These are phyloP conservation scores for Tachuris rubrigastra DNA, from an alignment of 2,113 vertebrate species.

Conservation along the genomic window DNA sequence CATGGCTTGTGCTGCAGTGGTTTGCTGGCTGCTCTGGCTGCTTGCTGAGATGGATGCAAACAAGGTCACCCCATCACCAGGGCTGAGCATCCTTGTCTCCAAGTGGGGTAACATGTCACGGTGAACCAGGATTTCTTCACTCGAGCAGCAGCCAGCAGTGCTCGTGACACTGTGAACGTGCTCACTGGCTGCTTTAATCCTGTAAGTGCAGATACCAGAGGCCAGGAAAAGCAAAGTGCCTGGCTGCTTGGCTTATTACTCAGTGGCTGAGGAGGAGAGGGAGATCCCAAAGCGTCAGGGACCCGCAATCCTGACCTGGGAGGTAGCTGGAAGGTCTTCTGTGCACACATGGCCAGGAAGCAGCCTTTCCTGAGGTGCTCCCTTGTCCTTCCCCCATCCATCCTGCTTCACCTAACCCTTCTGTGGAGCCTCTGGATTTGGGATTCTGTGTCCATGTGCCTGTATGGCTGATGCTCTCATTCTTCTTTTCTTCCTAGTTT, in stretches of 20 bases:
- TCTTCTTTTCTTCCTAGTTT: constrained; percentile 79
- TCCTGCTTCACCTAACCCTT: background rate
- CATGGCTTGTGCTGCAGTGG: background rate
- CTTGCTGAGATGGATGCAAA: background rate
- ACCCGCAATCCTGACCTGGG: background rate
- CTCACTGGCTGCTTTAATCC: background rate
- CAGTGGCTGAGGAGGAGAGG: background rate
- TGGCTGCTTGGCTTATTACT: background rate
- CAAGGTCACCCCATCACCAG: constrained; percentile 3
- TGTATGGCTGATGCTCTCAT: background rate
- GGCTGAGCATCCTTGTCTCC: background rate
- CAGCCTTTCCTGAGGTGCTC: background rate
- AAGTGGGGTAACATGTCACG: background rate
- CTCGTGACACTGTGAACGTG: background rate
- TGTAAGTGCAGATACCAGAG: background rate
- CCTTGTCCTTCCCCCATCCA: background rate
- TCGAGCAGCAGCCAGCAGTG: background rate
- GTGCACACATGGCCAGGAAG: rapidly evolving
- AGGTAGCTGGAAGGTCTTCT: background rate
- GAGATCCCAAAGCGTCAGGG: background rate
- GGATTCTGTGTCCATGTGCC: background rate
- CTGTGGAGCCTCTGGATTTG: background rate
- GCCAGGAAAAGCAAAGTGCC: background rate
- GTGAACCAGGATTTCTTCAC: background rate
- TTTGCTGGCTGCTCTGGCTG: constrained; percentile 2